Evolutionary conservation across 2,888 invertebrate genomes (phyloP).

Genomic region (Meganola albula): DNA sequence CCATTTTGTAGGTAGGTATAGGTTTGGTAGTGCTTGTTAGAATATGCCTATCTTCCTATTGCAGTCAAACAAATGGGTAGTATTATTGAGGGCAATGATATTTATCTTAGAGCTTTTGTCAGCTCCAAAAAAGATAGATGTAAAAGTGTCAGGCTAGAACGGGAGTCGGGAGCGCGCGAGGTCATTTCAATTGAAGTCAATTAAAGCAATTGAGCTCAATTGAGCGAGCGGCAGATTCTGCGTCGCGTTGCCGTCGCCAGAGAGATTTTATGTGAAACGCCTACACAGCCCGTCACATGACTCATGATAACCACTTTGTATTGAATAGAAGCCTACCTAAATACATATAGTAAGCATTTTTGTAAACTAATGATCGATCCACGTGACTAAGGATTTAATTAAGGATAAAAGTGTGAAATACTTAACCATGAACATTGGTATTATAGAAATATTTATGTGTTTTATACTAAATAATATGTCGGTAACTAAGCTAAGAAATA

Average conservation of each 20-base stretch:
- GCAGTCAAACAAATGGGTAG: constrained; percentile 28
- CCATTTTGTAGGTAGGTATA: no score
- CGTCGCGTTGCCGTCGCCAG: constrained; percentile 63
- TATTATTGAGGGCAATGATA: constrained; percentile 55
- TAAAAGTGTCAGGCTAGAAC: constrained; percentile 74
- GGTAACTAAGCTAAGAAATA: no score
- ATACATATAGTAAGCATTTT: no score
- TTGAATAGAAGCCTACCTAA: no score
- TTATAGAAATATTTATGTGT: no score
- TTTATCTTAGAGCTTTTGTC: constrained; percentile 65
- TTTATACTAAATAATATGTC: no score
- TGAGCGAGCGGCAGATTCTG: constrained; percentile 75
- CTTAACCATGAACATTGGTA: no score
- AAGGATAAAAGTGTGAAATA: no score
- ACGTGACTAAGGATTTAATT: no score
- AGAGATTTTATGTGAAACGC: constrained; percentile 74
- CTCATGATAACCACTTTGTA: constrained; percentile 35
- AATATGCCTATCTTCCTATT: no score
- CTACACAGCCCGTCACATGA: constrained; percentile 66
- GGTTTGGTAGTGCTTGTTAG: no score
- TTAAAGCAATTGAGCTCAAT: constrained; percentile 76
- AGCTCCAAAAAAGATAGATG: constrained; percentile 76
- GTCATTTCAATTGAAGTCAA: constrained; percentile 76
- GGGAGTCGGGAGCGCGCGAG: constrained; percentile 71
- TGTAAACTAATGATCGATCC: no score